A percentile compares a stretch with the other conserved stretches of the same genome.
Evolutionary conservation across 2,888 invertebrate genomes (phyloP).

Genomic region (Folsomia candida): DNA sequence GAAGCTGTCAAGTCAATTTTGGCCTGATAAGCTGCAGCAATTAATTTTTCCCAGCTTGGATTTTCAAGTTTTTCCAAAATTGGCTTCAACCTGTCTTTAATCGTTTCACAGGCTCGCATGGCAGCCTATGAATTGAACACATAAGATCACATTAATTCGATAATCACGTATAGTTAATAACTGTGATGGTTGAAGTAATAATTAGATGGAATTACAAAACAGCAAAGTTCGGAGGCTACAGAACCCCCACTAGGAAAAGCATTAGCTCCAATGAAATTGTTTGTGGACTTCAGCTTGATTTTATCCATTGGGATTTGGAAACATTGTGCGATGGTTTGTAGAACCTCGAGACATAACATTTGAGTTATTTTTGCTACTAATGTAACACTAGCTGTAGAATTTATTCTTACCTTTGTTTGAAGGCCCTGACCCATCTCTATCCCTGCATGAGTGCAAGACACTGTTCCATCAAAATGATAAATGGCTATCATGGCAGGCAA

Average conservation of each 20-base stretch:
- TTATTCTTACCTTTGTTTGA: conserved; percentile 55
- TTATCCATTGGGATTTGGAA: conserved; percentile 54
- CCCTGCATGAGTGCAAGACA: conserved; percentile 54
- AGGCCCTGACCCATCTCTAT: conserved; percentile 58
- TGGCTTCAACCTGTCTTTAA: conserved; percentile 53
- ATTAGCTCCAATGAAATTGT: conserved; percentile 52
- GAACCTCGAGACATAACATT: conserved; percentile 56
- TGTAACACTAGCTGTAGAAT: background rate
- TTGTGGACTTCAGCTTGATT: conserved; percentile 53
- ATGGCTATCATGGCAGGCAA: conserved; percentile 64
- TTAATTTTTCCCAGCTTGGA: conserved; percentile 43
- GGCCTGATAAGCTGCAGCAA: conserved; percentile 30
- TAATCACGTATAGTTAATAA: too few relatives aligned
- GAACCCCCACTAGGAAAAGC: conserved; percentile 51
- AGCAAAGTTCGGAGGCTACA: conserved; percentile 53
- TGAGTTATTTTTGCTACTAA: background rate
- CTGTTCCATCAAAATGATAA: conserved; percentile 54
- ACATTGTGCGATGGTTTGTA: conserved; percentile 53
- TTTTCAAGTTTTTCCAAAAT: conserved; percentile 52
- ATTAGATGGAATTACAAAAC: conserved; percentile 51
- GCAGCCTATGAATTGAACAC: conserved; percentile 50
- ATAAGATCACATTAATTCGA: background rate
- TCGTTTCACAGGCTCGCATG: conserved; percentile 52
- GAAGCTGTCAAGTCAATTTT: conserved; percentile 37
- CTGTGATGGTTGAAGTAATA: too few relatives aligned